Percentiles rank a stretch among this genome's conserved stretches.
Evolutionary conservation across 2,113 vertebrate genomes (phyloP).

Genomic region (Cryptomyrus ogoouensis): DNA sequence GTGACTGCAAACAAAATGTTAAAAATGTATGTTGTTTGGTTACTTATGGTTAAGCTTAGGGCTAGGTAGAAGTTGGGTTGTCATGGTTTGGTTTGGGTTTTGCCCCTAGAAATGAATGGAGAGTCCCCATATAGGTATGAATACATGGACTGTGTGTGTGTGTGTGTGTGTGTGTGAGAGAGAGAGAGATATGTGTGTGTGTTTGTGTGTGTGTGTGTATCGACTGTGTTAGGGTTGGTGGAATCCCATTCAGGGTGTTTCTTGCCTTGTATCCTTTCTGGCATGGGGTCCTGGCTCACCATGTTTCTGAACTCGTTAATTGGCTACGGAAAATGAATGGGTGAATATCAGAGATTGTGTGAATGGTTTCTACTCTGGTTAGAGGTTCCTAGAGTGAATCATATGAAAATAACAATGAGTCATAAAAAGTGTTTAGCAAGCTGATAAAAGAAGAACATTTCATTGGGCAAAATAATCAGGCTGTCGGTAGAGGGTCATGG

Average conservation of each 20-base stretch:
- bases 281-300: neutral
- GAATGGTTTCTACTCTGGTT: neutral
- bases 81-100: too few relatives aligned
- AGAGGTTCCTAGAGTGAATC: neutral
- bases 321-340: neutral
- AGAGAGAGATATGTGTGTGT: too few relatives aligned
- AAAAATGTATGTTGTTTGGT: too few relatives aligned
- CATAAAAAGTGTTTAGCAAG: neutral
- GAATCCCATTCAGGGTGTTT: neutral
- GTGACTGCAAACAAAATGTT: too few relatives aligned
- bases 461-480: neutral
- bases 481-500: neutral
- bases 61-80: too few relatives aligned
- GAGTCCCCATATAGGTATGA: too few relatives aligned
- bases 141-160: too few relatives aligned
- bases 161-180: too few relatives aligned
- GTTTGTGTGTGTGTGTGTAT: neutral
- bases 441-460: neutral
- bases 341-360: neutral
- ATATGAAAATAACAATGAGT: neutral
- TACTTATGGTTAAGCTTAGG: too few relatives aligned
- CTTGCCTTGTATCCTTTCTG: neutral
- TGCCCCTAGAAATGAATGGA: too few relatives aligned
- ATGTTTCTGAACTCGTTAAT: neutral
- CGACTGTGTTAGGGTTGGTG: neutral